Conservation (phyloP, 2,888 invertebrate genomes). For the Beris chalybata region DNA sequence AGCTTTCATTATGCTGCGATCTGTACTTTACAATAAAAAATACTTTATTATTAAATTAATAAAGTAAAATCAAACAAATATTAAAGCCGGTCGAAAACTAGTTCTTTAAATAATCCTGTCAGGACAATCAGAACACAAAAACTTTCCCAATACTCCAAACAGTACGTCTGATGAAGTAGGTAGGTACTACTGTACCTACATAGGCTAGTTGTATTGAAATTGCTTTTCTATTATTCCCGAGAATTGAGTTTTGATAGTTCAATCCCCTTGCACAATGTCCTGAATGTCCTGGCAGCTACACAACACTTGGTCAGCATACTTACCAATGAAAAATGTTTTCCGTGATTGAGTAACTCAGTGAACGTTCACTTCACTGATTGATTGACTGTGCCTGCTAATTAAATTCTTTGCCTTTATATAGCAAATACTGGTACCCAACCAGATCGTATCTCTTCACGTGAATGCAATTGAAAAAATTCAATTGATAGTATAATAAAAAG, state of each 20-base stretch:
- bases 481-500: too few species aligned
- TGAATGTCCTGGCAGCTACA: constrained; percentile 1
- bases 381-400: constrained; percentile 31
- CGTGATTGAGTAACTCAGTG: constrained; percentile 22
- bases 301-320: constrained; percentile 14
- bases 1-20: constrained; percentile 12
- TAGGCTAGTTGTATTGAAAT: not conserved
- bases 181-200: too few species aligned
- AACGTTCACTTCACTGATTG: constrained; percentile 30
- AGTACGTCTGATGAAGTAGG: too few species aligned
- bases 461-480: too few species aligned
- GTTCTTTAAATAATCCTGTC: too few species aligned
- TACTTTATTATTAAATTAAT: too few species aligned
- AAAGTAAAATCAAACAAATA: too few species aligned
- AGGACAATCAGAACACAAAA: too few species aligned
- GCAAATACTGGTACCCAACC: constrained; percentile 7
- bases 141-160: too few species aligned
- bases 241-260: constrained; percentile 19
- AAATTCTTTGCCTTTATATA: constrained; percentile 26
- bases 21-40: not conserved
- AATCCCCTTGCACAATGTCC: constrained; percentile 8
- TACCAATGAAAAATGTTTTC: constrained; percentile 12
- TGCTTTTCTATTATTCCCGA: constrained; percentile 13
- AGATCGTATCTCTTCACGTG: too few species aligned
- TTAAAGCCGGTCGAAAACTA: too few species aligned